Conservation (phyloP, 2,888 invertebrate species). For the Sclerodermus sp. region DNA sequence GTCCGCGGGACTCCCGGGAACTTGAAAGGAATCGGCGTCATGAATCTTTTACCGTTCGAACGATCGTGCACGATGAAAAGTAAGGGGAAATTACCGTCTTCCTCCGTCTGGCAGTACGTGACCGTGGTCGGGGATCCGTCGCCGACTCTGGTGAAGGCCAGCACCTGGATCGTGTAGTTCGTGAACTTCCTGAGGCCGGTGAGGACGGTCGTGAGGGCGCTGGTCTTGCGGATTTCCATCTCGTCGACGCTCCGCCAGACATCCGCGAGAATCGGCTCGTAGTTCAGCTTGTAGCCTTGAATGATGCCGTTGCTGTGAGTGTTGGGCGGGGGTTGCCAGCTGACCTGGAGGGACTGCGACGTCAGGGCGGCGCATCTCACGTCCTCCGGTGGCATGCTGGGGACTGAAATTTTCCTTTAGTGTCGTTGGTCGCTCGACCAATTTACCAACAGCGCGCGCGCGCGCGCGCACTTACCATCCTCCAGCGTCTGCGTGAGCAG, state of each 20-base stretch:
- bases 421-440: too few species aligned
- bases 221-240: slow-evolving; percentile 64
- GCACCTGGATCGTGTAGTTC: slow-evolving; percentile 79
- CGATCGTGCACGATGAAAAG: too few species aligned
- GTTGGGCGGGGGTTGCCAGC: slow-evolving; percentile 78
- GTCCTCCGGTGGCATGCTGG: slow-evolving; percentile 77
- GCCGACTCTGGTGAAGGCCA: slow-evolving; percentile 78
- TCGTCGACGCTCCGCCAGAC: slow-evolving; percentile 56
- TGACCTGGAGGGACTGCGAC: slow-evolving; percentile 75
- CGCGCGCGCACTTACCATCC: slow-evolving; percentile 66
- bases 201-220: slow-evolving; percentile 70
- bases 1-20: slow-evolving; percentile 77
- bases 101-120: slow-evolving; percentile 74
- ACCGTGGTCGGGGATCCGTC: slow-evolving; percentile 72
- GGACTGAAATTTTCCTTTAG: slow-evolving; percentile 61
- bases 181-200: slow-evolving; percentile 74
- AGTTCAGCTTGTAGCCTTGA: slow-evolving; percentile 74
- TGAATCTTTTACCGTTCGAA: too few species aligned
- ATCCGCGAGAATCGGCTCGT: slow-evolving; percentile 68
- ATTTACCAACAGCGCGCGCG: not conserved
- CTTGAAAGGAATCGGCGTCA: slow-evolving; percentile 59
- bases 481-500: slow-evolving; percentile 72
- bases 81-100: slow-evolving; percentile 69
- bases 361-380: slow-evolving; percentile 75
- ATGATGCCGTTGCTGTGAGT: slow-evolving; percentile 75